Evolutionary conservation across 92 coral and sea anemone genomes (phyloP).

Genomic region (Scolanthus callimorphus): DNA sequence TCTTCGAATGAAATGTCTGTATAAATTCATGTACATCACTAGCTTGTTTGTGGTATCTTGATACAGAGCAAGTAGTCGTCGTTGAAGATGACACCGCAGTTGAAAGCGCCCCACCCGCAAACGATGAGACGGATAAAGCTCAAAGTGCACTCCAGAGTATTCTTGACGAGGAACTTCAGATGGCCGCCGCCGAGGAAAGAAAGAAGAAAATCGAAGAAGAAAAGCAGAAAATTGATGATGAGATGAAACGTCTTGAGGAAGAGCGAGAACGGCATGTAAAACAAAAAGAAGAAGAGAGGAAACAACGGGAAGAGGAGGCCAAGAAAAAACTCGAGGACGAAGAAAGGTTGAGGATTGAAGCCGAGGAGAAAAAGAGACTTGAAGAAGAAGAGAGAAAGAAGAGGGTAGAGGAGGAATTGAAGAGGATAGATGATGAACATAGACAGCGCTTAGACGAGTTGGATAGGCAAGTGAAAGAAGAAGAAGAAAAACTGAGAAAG

Average conservation of each 20-base stretch:
- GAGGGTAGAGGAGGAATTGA: slow-evolving; percentile 21
- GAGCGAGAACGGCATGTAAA: slow-evolving; percentile 45
- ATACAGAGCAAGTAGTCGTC: slow-evolving; percentile 21
- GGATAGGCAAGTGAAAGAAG: slow-evolving; percentile 33
- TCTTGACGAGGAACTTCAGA: slow-evolving; percentile 18
- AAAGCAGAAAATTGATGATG: slow-evolving; percentile 50
- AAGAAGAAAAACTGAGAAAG: slow-evolving; percentile 33
- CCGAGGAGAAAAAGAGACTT: slow-evolving; percentile 17
- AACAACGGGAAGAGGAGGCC: slow-evolving; percentile 44
- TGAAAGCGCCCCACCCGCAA: background rate
- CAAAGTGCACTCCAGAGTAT: slow-evolving; percentile 34
- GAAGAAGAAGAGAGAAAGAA: slow-evolving; percentile 43
- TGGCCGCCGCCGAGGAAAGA: slow-evolving; percentile 24
- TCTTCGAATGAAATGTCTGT: too few species aligned
- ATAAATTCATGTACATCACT: too few species aligned
- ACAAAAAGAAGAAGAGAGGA: slow-evolving; percentile 37
- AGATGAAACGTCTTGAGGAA: slow-evolving; percentile 42
- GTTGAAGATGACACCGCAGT: slow-evolving; percentile 10
- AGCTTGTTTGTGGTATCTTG: background rate
- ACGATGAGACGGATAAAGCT: slow-evolving; percentile 24
- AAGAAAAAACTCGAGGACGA: slow-evolving; percentile 56
- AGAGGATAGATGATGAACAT: slow-evolving; percentile 32
- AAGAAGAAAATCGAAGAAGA: slow-evolving; percentile 41
- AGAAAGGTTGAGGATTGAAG: slow-evolving; percentile 41
- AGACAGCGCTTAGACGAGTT: slow-evolving; percentile 26